phyloP scores from a whole-genome alignment of 2,797 vertebrate species.

The Trachurus trachurus region DNA sequence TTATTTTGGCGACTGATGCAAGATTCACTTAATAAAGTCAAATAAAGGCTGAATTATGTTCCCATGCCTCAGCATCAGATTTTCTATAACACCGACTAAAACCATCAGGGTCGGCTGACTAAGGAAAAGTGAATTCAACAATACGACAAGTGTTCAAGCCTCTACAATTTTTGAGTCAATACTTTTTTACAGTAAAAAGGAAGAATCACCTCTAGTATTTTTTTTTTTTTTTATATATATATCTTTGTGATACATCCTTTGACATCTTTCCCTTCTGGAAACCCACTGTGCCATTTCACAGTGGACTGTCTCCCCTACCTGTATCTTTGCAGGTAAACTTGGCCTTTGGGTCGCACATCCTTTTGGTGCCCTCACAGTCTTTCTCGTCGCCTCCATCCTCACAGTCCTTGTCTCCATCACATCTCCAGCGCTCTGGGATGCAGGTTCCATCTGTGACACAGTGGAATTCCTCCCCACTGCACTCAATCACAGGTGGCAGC shows the following conservation, averaged over 20 bases:
- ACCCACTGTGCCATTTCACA: not conserved
- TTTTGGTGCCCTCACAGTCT: conserved; percentile 91
- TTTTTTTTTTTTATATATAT: not conserved
- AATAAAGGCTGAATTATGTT: conserved; percentile 29
- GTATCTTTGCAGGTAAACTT: conserved; percentile 96
- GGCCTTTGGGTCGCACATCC: conserved; percentile 92
- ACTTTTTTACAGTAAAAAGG: not conserved
- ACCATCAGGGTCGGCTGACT: not conserved
- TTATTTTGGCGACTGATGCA: conserved; percentile 25
- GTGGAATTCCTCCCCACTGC: conserved; percentile 92
- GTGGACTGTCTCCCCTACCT: conserved; percentile 82
- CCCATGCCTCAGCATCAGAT: not conserved
- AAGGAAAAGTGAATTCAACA: conserved; percentile 7
- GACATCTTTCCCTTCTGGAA: not conserved
- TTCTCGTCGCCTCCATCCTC: conserved; percentile 97
- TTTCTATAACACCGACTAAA: not conserved
- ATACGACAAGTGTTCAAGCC: not conserved
- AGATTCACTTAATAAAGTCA: conserved; percentile 21
- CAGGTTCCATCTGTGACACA: conserved; percentile 94
- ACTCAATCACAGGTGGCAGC: conserved; percentile 89
- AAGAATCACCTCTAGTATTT: no score
- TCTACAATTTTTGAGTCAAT: not conserved
- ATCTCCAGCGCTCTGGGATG: conserved; percentile 94
- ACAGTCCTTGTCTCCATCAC: conserved; percentile 97
- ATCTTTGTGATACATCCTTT: not conserved